Evolutionary conservation across 2,888 invertebrate species (phyloP).

Genomic region (Drosophila paramelanica): DNA sequence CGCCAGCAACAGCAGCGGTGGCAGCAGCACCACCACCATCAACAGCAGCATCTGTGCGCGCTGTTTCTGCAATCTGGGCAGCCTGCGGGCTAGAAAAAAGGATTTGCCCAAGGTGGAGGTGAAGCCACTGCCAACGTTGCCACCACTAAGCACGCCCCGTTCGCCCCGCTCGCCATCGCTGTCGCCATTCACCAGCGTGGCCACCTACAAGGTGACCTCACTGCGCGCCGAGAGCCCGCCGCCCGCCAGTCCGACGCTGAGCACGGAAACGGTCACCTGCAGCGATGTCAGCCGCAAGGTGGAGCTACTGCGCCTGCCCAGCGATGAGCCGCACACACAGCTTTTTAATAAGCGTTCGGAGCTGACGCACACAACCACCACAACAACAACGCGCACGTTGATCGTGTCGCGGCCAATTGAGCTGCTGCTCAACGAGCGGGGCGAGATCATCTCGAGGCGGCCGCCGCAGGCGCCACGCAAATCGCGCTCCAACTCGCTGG

Average conservation of each 20-base stretch:
- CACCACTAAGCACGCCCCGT: constrained; percentile 28
- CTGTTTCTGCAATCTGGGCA: constrained; percentile 80
- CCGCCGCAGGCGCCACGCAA: constrained; percentile 57
- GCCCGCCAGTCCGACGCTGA: constrained; percentile 59
- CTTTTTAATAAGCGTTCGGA: constrained; percentile 74
- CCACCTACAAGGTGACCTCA: constrained; percentile 53
- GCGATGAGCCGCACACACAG: constrained; percentile 44
- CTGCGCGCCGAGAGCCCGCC: constrained; percentile 60
- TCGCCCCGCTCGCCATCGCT: constrained; percentile 70
- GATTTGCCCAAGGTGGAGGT: constrained; percentile 11
- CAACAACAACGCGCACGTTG: constrained; percentile 81
- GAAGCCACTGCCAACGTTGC: constrained; percentile 17
- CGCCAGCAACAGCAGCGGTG: constrained; percentile 38
- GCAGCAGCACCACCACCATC: constrained; percentile 57
- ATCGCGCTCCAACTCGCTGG: constrained; percentile 82
- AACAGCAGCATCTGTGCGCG: constrained; percentile 79
- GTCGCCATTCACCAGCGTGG: constrained; percentile 65
- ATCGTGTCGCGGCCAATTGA: constrained; percentile 78
- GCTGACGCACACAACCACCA: constrained; percentile 77
- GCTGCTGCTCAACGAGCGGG: constrained; percentile 78
- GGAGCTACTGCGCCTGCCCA: constrained; percentile 68
- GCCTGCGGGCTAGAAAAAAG: constrained; percentile 7
- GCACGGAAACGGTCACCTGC: constrained; percentile 68
- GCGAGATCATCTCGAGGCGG: constrained; percentile 78
- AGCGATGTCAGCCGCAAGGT: constrained; percentile 76